Evolutionary conservation across 2,797 vertebrate genomes (phyloP).

Genomic region (Bucorvus abyssinicus): DNA sequence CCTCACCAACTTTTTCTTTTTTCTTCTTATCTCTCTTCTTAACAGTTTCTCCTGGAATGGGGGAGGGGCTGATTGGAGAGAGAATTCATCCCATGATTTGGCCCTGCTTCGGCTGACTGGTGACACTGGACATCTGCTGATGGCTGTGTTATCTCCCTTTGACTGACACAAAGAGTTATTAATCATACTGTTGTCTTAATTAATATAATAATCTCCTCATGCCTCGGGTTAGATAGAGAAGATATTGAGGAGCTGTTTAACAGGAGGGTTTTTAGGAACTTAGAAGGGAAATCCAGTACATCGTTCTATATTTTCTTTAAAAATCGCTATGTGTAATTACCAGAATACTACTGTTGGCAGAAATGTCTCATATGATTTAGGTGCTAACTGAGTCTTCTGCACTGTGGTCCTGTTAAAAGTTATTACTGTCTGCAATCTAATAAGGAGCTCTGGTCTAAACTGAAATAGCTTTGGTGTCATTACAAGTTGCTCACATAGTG

Average conservation of each 20-base stretch:
- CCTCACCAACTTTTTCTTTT: too few species aligned
- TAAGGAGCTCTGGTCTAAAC: background rate
- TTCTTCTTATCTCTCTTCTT: too few species aligned
- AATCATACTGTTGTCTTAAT: background rate
- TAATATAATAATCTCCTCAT: background rate
- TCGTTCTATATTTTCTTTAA: constrained; percentile 2
- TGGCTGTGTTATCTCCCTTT: background rate
- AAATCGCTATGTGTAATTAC: background rate
- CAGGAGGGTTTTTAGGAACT: background rate
- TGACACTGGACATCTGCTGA: too few species aligned
- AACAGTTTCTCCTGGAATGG: too few species aligned
- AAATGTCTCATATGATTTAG: background rate
- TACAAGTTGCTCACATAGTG: background rate
- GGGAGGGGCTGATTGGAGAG: too few species aligned
- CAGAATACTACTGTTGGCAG: background rate
- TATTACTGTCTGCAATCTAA: background rate
- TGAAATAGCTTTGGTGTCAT: background rate
- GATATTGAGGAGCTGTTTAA: background rate
- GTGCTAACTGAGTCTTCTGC: background rate
- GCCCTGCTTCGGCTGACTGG: too few species aligned
- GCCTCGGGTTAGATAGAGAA: background rate
- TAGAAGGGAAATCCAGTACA: background rate
- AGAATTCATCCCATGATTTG: too few species aligned
- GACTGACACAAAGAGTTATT: background rate
- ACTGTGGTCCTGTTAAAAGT: background rate